Conservation (phyloP, 2,888 invertebrate genomes). For the Drosophila sordidula region DNA sequence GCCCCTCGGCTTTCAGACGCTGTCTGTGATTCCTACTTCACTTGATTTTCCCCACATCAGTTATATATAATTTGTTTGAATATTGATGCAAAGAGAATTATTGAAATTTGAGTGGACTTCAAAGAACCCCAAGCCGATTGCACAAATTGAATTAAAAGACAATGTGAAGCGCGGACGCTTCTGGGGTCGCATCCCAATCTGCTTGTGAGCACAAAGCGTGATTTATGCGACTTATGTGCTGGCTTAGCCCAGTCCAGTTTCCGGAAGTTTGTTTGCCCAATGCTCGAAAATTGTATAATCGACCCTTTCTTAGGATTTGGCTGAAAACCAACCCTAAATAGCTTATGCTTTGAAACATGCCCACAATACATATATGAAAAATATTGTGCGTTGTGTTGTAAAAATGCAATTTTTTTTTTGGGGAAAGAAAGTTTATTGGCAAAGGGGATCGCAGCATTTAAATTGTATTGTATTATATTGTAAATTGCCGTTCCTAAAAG, state of each 20-base stretch:
- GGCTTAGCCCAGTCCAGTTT: conserved; percentile 34
- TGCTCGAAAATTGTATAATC: conserved; percentile 71
- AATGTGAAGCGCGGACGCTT: conserved; percentile 57
- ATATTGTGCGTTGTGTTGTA: conserved; percentile 31
- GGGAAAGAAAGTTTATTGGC: conserved; percentile 42
- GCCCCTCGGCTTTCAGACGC: not conserved
- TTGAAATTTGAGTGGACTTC: conserved; percentile 81
- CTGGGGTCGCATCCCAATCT: conserved; percentile 26
- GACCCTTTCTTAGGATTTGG: conserved; percentile 42
- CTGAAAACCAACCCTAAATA: conserved; percentile 44
- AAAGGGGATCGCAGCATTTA: not conserved
- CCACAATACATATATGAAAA: conserved; percentile 53
- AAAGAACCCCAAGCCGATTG: conserved; percentile 63
- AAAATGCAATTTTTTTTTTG: conserved; percentile 30
- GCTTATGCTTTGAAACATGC: conserved; percentile 25
- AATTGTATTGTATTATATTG: too few species aligned
- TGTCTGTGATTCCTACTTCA: conserved; percentile 15
- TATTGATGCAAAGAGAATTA: conserved; percentile 71
- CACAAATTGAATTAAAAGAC: conserved; percentile 78
- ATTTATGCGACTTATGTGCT: conserved; percentile 77
- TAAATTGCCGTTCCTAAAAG: too few species aligned
- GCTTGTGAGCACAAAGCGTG: conserved; percentile 64
- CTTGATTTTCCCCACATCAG: conserved; percentile 21
- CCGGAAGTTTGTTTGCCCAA: conserved; percentile 67
- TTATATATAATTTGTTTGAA: conserved; percentile 63